Evolutionary conservation across 2,888 invertebrate species (phyloP).

Genomic region (Argyresthia albistria): DNA sequence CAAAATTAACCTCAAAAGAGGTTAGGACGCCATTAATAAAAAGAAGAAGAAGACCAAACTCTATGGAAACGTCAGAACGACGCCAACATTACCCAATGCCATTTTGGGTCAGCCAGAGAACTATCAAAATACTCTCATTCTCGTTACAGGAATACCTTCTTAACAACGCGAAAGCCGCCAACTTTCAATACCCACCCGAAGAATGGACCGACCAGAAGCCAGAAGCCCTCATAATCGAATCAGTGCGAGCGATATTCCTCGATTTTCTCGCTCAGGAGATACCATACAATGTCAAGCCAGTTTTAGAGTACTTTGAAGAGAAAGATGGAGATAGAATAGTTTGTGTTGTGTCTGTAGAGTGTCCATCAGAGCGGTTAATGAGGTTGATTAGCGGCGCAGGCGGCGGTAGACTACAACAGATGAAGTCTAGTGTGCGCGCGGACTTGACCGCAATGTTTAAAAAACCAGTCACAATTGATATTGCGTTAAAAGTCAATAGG

Average conservation of each 20-base stretch:
- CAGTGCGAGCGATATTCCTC: slow-evolving; percentile 87
- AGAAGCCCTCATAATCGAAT: slow-evolving; percentile 77
- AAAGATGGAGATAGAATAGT: slow-evolving; percentile 54
- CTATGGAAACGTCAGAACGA: too few relatives aligned
- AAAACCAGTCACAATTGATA: slow-evolving; percentile 63
- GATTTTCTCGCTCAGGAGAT: slow-evolving; percentile 89
- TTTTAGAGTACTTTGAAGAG: slow-evolving; percentile 78
- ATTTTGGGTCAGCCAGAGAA: too few relatives aligned
- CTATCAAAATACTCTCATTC: too few relatives aligned
- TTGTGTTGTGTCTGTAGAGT: slow-evolving; percentile 74
- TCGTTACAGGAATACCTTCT: slow-evolving; percentile 77
- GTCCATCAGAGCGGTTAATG: slow-evolving; percentile 75
- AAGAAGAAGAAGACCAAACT: too few relatives aligned
- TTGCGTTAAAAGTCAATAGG: slow-evolving; percentile 15
- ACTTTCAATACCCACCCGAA: slow-evolving; percentile 78
- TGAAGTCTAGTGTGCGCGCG: slow-evolving; percentile 76
- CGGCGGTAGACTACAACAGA: slow-evolving; percentile 79
- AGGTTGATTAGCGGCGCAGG: slow-evolving; percentile 77
- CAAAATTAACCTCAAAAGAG: too few relatives aligned
- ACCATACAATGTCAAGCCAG: slow-evolving; percentile 81
- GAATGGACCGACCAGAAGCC: slow-evolving; percentile 83
- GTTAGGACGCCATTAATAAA: too few relatives aligned
- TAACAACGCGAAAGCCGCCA: slow-evolving; percentile 74
- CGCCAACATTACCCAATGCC: too few relatives aligned
- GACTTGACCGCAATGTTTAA: slow-evolving; percentile 77